These are phyloP conservation scores for Scaptodrosophila latifasciaeformis DNA, from an alignment of 2,888 invertebrate genomes.

Conservation along the genomic window DNA sequence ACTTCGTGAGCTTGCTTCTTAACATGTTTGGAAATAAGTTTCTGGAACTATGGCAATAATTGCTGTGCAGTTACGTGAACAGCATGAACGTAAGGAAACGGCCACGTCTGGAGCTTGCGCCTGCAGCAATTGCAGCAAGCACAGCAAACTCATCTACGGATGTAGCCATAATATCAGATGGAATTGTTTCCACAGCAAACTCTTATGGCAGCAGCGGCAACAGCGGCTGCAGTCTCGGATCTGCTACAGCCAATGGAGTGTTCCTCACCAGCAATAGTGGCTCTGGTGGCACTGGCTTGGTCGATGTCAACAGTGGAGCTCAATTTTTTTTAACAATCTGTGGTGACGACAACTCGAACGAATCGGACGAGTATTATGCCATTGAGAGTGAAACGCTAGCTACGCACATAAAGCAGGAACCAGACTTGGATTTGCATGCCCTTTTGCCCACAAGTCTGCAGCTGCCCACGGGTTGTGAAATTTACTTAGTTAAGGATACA, in stretches of 20 bases:
- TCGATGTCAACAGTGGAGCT: constrained; percentile 39
- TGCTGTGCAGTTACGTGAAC: constrained; percentile 1
- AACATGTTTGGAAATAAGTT: too few relatives aligned
- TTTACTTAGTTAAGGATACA: constrained; percentile 68
- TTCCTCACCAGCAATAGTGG: constrained; percentile 30
- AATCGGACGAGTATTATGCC: constrained; percentile 64
- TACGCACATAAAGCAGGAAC: constrained; percentile 61
- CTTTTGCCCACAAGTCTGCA: constrained; percentile 59
- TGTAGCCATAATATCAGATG: constrained; percentile 11
- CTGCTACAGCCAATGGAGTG: constrained; percentile 22
- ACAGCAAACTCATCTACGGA: constrained; percentile 9
- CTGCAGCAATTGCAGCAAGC: constrained; percentile 27
- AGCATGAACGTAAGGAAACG: constrained; percentile 52
- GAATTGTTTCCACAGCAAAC: not conserved
- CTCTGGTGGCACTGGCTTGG: constrained; percentile 7
- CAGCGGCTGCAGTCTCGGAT: too few relatives aligned
- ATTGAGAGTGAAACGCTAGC: constrained; percentile 39
- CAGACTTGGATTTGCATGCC: constrained; percentile 54
- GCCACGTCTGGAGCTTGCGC: constrained; percentile 54
- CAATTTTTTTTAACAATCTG: constrained; percentile 65
- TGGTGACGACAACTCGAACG: constrained; percentile 59
- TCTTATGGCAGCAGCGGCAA: not conserved
- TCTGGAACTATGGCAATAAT: too few relatives aligned
- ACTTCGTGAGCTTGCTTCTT: too few relatives aligned
- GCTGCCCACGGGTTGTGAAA: constrained; percentile 70